Conservation (phyloP, 2,888 invertebrate species). For the Allygus modestus region DNA sequence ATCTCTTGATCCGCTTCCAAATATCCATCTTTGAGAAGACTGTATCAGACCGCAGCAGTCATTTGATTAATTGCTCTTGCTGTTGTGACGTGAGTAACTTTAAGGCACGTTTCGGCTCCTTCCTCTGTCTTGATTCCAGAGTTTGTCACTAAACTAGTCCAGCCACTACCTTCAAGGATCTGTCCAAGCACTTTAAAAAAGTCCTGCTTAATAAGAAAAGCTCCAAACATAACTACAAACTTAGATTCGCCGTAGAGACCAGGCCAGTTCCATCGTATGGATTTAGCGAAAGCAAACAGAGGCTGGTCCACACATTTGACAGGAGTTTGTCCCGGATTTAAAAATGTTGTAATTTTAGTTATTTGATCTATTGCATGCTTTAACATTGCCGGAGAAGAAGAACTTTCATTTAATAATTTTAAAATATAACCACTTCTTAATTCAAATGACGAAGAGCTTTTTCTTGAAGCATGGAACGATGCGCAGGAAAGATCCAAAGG, state of each 20-base stretch:
- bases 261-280: conserved; percentile 18
- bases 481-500: neutral
- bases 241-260: conserved; percentile 30
- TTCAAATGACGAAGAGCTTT: no score
- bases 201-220: conserved; percentile 21
- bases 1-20: neutral
- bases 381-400: neutral
- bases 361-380: neutral
- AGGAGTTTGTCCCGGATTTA: neutral
- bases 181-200: conserved; percentile 45
- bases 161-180: conserved; percentile 43
- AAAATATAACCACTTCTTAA: neutral
- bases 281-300: no score
- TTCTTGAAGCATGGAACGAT: no score
- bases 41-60: conserved; percentile 24
- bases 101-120: conserved; percentile 30
- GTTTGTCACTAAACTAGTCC: conserved; percentile 17
- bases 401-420: neutral
- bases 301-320: conserved; percentile 7
- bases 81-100: conserved; percentile 25
- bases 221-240: no score
- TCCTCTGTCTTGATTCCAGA: conserved; percentile 44
- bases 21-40: neutral
- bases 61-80: conserved; percentile 19
- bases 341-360: neutral